Evolutionary conservation across 2,113 vertebrate species (phyloP), one percentile per base, ranked within the genome.

Genomic region (Microcebus tavaratra): DNA sequence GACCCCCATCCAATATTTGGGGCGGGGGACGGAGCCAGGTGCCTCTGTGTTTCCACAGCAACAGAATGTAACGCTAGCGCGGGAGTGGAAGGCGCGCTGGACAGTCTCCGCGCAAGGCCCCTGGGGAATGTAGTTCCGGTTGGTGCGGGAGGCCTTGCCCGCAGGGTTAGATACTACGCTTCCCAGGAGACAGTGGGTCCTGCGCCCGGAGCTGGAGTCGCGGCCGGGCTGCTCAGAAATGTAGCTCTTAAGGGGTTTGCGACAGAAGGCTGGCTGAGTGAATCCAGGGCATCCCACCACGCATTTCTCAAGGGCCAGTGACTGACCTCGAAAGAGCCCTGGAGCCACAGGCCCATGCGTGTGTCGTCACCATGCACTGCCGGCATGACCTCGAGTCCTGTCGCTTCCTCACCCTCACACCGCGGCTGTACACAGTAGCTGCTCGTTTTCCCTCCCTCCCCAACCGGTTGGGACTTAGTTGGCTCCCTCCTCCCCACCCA

Each of bases 81-180:
- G 31, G 61, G n/a, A 42, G n/a, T n/a, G 34, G 39, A 50, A 15
- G 25, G 15, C 13, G 2, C 8, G 9, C 6, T 3, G 45, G 12
- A 6, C 34, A n/a, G 34, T 0, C 2, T 20, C n/a, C 15, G 29
- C 18, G 45, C 29, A 1, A 6, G 3, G 15, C 4, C 10, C 14
- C 70, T 25, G 86, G 86, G 53, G 45, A 36, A 13, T 1, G 85
- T 50, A 48, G 78, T 61, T 34, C 76, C 27, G 7, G 6, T 18
- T 25, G 13, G 6, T 1, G 2, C n/a, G 6, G 2, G 53, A 61
- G 45, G 17, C 1, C 27, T 34, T 1, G 3, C 9, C 18, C 17
- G 3, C 9, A 0, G n/a, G 5, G 18, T 48, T 42, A 17, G 53
- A 55, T 2, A 25, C 25, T 6, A 5, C 42, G 3, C 6, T 59